phyloP scores from a whole-genome alignment of 2,113 vertebrate species.

The Trinectes maculatus region DNA sequence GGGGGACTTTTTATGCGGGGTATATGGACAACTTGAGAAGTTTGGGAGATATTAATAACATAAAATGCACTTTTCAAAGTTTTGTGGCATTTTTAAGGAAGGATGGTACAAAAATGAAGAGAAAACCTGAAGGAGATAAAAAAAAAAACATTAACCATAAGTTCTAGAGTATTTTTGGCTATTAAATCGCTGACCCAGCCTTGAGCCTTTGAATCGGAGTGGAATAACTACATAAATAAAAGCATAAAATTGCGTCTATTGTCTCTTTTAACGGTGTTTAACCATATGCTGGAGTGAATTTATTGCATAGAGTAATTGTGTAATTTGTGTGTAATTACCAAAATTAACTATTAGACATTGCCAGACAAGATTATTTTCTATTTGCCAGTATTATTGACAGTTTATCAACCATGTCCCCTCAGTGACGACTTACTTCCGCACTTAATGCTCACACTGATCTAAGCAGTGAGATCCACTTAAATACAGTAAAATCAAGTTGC shows the following conservation, averaged over 20 bases:
- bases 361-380: neutral
- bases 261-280: slow-evolving; percentile 79
- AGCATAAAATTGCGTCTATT: slow-evolving; percentile 82
- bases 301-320: slow-evolving; percentile 15
- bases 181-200: slow-evolving; percentile 82
- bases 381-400: neutral
- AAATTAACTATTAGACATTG: neutral
- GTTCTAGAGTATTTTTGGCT: slow-evolving; percentile 83
- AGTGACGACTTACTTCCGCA: neutral
- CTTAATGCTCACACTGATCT: neutral
- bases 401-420: neutral
- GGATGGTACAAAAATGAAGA: slow-evolving; percentile 79
- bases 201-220: slow-evolving; percentile 83
- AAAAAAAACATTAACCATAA: slow-evolving; percentile 70
- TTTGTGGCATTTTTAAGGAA: slow-evolving; percentile 86
- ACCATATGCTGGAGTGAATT: slow-evolving; percentile 28
- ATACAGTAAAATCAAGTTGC: neutral
- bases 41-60: slow-evolving; percentile 79
- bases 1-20: slow-evolving; percentile 75
- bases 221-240: slow-evolving; percentile 87
- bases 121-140: slow-evolving; percentile 79
- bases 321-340: slow-evolving; percentile 7
- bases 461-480: neutral
- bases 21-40: slow-evolving; percentile 67
- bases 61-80: slow-evolving; percentile 85